These are phyloP conservation scores for Propithecus perrieri DNA, from an alignment of 2,797 vertebrate species.

Conservation along the genomic window DNA sequence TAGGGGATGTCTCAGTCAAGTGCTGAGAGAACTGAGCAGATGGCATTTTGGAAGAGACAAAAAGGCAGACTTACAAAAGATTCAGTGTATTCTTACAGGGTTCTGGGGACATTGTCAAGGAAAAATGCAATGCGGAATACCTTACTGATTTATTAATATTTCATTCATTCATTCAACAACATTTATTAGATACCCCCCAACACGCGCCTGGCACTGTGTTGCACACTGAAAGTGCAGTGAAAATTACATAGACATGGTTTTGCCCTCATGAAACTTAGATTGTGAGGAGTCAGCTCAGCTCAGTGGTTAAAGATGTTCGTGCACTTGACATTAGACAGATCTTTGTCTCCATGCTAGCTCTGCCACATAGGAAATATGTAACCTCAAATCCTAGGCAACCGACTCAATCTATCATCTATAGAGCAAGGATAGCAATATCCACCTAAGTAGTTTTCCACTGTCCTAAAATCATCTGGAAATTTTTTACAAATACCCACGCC, in stretches of 20 bases:
- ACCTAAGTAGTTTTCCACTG: neutral
- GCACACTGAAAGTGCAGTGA: neutral
- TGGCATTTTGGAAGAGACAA: neutral
- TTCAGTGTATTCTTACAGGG: neutral
- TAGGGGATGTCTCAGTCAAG: neutral
- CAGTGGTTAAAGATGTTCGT: neutral
- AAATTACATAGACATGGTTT: neutral
- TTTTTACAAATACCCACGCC: neutral
- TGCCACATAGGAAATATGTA: neutral
- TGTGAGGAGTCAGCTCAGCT: neutral
- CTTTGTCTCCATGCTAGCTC: neutral
- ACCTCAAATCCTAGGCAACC: neutral
- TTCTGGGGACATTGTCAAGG: neutral
- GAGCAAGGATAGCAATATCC: neutral
- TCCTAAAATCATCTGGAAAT: neutral
- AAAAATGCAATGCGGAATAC: neutral
- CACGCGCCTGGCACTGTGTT: neutral
- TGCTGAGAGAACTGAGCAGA: neutral
- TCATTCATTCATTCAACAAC: neutral
- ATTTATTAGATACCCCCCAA: neutral
- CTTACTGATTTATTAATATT: neutral
- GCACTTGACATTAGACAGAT: neutral
- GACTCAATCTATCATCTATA: neutral
- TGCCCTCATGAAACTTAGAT: neutral
- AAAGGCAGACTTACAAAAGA: neutral